Evolutionary conservation across 2,888 invertebrate genomes (phyloP).

Genomic region (Sipha maydis): DNA sequence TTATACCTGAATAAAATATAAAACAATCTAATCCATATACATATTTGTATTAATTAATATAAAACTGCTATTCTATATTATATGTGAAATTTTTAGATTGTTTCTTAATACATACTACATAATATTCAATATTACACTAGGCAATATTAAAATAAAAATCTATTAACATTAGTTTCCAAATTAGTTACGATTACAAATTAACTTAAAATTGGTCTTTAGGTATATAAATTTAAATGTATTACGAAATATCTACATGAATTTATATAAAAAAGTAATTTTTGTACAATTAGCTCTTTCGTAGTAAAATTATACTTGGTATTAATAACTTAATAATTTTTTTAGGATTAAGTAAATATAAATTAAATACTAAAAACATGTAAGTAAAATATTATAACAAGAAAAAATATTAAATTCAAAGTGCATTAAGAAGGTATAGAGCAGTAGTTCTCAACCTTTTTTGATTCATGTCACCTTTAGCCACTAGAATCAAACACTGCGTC

Average conservation of each 20-base stretch:
- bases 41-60: neutral
- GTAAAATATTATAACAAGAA: neutral
- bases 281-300: neutral
- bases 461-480: too few species aligned
- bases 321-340: neutral
- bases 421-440: too few species aligned
- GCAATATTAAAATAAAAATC: neutral
- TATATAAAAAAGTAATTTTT: neutral
- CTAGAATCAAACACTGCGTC: too few species aligned
- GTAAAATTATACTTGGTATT: neutral
- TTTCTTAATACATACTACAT: neutral
- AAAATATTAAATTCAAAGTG: neutral
- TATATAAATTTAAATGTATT: neutral
- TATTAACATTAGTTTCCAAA: neutral
- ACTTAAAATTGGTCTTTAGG: neutral
- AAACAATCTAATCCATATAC: neutral
- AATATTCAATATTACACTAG: neutral
- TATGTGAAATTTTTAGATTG: neutral
- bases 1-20: conserved; percentile 26
- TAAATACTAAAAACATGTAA: neutral
- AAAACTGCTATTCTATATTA: neutral
- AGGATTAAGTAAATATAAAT: neutral
- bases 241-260: neutral
- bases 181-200: neutral
- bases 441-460: too few species aligned